Conservation (phyloP, 1,140 invertebrate genomes). For the Ruditapes philippinarum region DNA sequence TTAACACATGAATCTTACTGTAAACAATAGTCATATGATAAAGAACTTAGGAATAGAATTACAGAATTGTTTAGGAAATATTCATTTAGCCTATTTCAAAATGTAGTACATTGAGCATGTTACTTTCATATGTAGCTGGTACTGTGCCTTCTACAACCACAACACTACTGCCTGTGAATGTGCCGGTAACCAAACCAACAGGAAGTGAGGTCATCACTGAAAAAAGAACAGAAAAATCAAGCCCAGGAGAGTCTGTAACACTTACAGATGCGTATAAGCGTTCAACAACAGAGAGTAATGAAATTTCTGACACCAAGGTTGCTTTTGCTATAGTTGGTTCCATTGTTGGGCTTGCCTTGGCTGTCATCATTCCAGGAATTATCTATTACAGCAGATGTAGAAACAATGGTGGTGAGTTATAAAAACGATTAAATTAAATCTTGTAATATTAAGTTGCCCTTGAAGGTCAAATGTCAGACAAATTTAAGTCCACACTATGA, state of each 20-base stretch:
- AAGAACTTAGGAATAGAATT: too few relatives aligned
- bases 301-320: background rate
- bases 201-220: too few relatives aligned
- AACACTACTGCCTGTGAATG: background rate
- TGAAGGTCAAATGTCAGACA: too few relatives aligned
- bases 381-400: background rate
- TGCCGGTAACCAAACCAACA: background rate
- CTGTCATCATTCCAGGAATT: background rate
- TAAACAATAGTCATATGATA: too few relatives aligned
- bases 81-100: too few relatives aligned
- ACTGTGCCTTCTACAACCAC: background rate
- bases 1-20: too few relatives aligned
- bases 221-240: too few relatives aligned
- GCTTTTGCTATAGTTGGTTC: conserved; percentile 10
- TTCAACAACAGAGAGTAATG: background rate
- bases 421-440: too few relatives aligned
- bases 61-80: background rate
- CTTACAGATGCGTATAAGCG: background rate
- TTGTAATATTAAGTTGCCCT: too few relatives aligned
- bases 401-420: background rate
- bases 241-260: background rate
- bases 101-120: too few relatives aligned
- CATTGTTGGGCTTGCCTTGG: background rate
- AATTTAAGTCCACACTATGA: too few relatives aligned
- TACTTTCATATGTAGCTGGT: conserved; percentile 6